Evolutionary conservation across 2,888 invertebrate genomes (phyloP).

Genomic region (Bugulina stolonifera): DNA sequence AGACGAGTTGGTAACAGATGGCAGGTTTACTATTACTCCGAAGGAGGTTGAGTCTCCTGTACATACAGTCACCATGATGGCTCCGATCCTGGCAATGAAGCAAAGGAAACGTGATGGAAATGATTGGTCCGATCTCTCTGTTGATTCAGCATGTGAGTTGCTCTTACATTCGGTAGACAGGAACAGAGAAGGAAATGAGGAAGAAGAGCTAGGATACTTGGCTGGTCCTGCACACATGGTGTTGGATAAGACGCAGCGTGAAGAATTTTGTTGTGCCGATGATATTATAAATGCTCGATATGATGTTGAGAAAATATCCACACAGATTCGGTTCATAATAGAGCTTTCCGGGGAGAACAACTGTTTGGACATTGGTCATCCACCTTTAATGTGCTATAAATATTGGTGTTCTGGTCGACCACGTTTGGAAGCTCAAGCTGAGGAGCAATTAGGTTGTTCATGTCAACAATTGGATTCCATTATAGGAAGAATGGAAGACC

Average conservation of each 20-base stretch:
- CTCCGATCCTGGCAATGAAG: background rate
- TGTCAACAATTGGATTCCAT: background rate
- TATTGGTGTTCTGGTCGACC: background rate
- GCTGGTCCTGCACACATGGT: background rate
- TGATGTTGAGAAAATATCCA: background rate
- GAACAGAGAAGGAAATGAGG: background rate
- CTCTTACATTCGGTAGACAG: background rate
- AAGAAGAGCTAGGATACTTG: background rate
- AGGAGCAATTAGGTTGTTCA: background rate
- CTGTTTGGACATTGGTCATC: background rate
- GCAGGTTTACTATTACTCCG: background rate
- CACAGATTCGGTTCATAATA: background rate
- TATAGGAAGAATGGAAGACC: background rate
- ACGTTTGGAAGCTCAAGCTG: background rate
- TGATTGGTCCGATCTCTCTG: background rate
- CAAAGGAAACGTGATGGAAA: background rate
- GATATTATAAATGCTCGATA: background rate
- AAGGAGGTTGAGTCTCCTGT: background rate
- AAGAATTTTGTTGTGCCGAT: background rate
- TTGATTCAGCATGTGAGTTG: background rate
- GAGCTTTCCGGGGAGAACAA: background rate
- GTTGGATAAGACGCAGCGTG: background rate
- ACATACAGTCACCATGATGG: background rate
- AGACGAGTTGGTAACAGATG: background rate
- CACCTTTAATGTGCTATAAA: background rate